These are phyloP conservation scores for Eurypyga helias DNA, from an alignment of 2,113 vertebrate genomes.

Conservation along the genomic window DNA sequence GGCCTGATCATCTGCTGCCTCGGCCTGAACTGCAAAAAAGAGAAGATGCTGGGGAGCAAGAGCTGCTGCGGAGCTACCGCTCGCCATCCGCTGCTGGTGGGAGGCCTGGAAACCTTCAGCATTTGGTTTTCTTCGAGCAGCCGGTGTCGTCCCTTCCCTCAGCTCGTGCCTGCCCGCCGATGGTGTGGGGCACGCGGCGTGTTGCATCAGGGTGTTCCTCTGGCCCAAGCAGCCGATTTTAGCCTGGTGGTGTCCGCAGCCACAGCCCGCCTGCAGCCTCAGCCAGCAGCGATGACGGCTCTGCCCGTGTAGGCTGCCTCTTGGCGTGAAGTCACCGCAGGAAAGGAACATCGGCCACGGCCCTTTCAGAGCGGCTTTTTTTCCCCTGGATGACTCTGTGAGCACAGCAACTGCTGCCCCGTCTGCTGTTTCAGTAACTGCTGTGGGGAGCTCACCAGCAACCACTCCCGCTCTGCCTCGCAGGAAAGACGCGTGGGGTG, in stretches of 20 bases:
- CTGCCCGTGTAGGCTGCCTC: rapidly evolving
- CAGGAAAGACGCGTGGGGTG: rapidly evolving
- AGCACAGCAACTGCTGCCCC: conserved; percentile 39
- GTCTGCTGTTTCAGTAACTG: not conserved
- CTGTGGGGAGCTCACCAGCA: not conserved
- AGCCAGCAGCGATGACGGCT: not conserved
- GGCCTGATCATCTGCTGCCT: not conserved
- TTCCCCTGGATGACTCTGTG: not conserved
- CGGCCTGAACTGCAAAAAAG: not conserved
- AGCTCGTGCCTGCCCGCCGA: rapidly evolving
- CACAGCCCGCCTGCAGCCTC: rapidly evolving
- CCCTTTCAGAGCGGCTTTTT: not conserved
- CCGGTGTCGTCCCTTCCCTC: rapidly evolving
- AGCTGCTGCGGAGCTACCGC: not conserved
- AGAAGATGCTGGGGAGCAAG: not conserved
- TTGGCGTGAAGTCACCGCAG: not conserved
- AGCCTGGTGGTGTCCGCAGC: not conserved
- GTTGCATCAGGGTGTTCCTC: not conserved
- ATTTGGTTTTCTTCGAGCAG: not conserved
- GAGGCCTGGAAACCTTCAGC: not conserved
- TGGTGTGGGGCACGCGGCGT: rapidly evolving
- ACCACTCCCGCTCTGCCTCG: not conserved
- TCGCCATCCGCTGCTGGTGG: rapidly evolving
- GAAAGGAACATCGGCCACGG: not conserved
- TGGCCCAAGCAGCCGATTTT: rapidly evolving